Evolutionary conservation across 2,113 vertebrate genomes (phyloP).

Genomic region (Gobius niger): DNA sequence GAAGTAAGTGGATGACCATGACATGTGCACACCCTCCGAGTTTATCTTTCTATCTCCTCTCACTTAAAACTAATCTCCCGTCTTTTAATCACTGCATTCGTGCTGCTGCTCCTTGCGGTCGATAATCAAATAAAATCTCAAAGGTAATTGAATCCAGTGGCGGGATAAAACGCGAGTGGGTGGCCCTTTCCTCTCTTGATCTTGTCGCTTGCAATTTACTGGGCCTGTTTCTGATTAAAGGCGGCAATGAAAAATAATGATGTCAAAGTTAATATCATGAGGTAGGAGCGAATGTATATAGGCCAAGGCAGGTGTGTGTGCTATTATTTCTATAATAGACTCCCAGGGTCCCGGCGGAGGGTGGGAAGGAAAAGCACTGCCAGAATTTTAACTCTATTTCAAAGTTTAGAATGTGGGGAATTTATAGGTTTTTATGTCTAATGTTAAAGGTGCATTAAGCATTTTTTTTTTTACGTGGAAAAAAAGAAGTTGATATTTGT

Average conservation of each 20-base stretch:
- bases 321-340: background rate
- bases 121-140: conserved; percentile 50
- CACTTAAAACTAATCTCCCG: conserved; percentile 4
- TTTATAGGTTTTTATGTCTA: background rate
- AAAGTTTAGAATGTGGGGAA: background rate
- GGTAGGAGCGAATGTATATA: background rate
- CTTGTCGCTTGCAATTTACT: conserved; percentile 38
- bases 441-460: background rate
- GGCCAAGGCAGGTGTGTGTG: background rate
- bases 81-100: conserved; percentile 32
- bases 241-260: conserved; percentile 44
- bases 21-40: background rate
- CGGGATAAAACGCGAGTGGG: conserved; percentile 18
- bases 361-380: background rate
- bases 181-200: conserved; percentile 24
- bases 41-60: background rate
- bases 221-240: conserved; percentile 59
- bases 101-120: conserved; percentile 9
- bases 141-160: conserved; percentile 47
- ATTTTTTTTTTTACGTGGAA: no score
- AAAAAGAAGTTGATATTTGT: no score
- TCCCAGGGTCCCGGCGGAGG: background rate
- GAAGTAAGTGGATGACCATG: background rate
- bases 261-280: conserved; percentile 38
- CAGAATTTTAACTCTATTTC: background rate